phyloP scores from a whole-genome alignment of 1,140 invertebrate species.

The Zaprionus inermis region DNA sequence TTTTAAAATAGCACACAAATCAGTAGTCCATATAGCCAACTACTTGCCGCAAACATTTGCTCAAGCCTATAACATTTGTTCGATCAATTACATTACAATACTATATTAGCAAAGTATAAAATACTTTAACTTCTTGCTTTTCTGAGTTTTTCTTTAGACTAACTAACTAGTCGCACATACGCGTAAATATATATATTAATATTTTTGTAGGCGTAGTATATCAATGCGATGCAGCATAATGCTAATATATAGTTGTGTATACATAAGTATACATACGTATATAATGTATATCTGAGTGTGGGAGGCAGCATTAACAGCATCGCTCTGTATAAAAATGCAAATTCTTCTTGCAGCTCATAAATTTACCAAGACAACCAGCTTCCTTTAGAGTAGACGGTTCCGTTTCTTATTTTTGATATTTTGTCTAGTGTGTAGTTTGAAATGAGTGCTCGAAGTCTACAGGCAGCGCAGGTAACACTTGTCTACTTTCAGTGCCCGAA shows the following conservation, averaged over 20 bases:
- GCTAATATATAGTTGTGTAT: conserved; percentile 55
- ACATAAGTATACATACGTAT: conserved; percentile 30
- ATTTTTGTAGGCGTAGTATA: conserved; percentile 34
- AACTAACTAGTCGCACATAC: conserved; percentile 43
- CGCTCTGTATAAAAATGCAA: conserved; percentile 67
- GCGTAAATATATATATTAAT: conserved; percentile 33
- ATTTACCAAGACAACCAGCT: conserved; percentile 12
- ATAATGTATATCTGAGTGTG: conserved; percentile 46
- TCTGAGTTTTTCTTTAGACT: conserved; percentile 34
- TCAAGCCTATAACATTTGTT: conserved; percentile 30
- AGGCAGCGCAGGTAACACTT: conserved; percentile 54
- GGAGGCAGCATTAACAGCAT: conserved; percentile 26
- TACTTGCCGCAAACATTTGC: conserved; percentile 36
- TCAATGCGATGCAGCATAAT: conserved; percentile 27
- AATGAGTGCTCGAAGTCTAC: conserved; percentile 76
- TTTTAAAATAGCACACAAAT: conserved; percentile 72
- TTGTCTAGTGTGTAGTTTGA: conserved; percentile 50
- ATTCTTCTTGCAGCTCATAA: conserved; percentile 19
- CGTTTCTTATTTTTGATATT: conserved; percentile 43
- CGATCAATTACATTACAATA: background rate
- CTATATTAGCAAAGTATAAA: conserved; percentile 39
- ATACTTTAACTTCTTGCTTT: conserved; percentile 18
- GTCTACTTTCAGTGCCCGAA: conserved; percentile 71
- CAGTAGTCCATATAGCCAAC: conserved; percentile 35
- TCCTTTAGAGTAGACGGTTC: conserved; percentile 56